Evolutionary conservation across 2,797 vertebrate species (phyloP), one percentile per base, ranked within the genome.

Genomic region (Brotula barbata): DNA sequence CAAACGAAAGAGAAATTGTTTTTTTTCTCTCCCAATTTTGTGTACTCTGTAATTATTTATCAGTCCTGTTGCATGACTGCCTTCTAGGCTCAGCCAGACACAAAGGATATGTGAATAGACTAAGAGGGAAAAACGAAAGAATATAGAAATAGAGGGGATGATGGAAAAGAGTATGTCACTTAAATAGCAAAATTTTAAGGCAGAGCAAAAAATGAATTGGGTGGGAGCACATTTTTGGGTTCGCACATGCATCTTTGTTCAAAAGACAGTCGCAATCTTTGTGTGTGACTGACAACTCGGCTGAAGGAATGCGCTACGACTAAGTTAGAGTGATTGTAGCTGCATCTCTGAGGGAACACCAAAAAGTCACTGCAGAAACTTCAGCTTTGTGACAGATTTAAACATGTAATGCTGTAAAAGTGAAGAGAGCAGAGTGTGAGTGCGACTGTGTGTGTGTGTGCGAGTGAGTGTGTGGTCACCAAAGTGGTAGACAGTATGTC

Each of bases 21-120:
- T 83, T 80, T 82, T 73, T 65, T 56, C 73, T 69, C 65, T 68
- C 76, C 75, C 73, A 80, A 78, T 83, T 84, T 85, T 91, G 86
- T 90, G 88, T 90, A 88, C 90, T 91, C 89, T 90, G 86, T 91
- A 91, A 92, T 92, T 92, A 92, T 92, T 91, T 92, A 92, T 91
- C 89, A 89, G 86, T 70, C 86, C 83, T 23, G 61, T 81, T 85
- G 86, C 86, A 88, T 74, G 78, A 78, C 85, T 87, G 89, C 80
- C 87, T 90, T 81, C 85, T 73, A 83, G 87, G 86, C 86, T 80
- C 77, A 85, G 79, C 71, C 71, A 86, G 85, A 88, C 88, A 89
- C 86, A 90, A 90, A 90, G 72, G 75, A 78, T 67, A 64, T 67
- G 80, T 58, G 57, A 78, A 81, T 77, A 75, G 69, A 76, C 73